These are phyloP conservation scores for Gambusia holbrooki DNA, from an alignment of 2,113 vertebrate species.

Conservation along the genomic window DNA sequence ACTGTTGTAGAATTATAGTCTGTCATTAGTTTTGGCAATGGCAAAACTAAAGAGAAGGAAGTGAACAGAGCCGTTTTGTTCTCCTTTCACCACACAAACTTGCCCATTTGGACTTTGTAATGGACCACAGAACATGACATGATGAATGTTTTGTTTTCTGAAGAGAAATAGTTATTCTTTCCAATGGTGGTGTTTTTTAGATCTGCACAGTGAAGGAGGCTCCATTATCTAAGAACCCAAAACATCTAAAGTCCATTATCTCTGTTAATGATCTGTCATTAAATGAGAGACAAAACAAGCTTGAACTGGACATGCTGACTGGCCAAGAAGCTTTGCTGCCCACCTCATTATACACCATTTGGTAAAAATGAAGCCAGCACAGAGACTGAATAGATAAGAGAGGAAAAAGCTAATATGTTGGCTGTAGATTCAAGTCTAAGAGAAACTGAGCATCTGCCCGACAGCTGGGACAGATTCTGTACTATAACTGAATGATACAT, in stretches of 20 bases:
- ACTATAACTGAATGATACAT: constrained; percentile 68
- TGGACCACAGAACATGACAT: not conserved
- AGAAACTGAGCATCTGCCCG: constrained; percentile 37
- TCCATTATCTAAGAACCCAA: not conserved
- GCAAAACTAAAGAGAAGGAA: no score
- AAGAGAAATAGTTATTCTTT: not conserved
- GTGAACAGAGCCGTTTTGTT: no score
- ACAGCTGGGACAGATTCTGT: constrained; percentile 38
- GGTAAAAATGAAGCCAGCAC: constrained; percentile 27
- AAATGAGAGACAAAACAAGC: constrained; percentile 23
- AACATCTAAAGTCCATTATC: constrained; percentile 11
- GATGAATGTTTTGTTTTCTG: not conserved
- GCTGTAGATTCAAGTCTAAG: constrained; percentile 20
- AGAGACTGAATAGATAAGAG: constrained; percentile 39
- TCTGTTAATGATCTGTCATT: constrained; percentile 22
- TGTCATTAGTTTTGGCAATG: no score
- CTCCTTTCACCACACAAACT: not conserved
- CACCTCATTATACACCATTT: constrained; percentile 50
- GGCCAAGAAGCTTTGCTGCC: constrained; percentile 20
- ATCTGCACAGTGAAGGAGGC: not conserved
- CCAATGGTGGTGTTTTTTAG: not conserved
- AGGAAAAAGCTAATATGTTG: constrained; percentile 26
- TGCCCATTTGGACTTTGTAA: not conserved
- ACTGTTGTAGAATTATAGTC: no score
- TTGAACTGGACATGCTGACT: constrained; percentile 22